Evolutionary conservation across 2,797 vertebrate genomes (phyloP).

Genomic region (Gymnoscopelus microlampas): DNA sequence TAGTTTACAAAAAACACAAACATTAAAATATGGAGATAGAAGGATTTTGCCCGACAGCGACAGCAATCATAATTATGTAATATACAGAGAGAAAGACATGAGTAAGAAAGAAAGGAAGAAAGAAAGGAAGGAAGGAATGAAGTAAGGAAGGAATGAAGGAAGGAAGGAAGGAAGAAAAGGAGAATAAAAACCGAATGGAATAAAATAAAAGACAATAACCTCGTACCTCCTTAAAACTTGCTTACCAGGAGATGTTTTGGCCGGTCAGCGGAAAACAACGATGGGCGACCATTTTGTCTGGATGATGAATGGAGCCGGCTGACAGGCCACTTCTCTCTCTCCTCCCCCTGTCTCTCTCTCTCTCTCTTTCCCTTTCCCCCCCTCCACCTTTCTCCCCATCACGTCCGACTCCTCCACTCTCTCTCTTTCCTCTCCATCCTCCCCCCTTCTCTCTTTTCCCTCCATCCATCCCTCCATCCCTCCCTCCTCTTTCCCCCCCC

Average conservation of each 20-base stretch:
- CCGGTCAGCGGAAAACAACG: conserved; percentile 82
- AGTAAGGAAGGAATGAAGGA: conserved; percentile 2
- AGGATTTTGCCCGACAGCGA: too few species aligned
- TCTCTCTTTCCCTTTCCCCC: conserved; percentile 26
- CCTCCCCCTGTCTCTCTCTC: conserved; percentile 34
- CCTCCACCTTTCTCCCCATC: conserved; percentile 21
- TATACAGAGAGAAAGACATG: neutral
- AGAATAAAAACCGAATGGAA: conserved; percentile 50
- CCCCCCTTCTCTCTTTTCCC: conserved; percentile 45
- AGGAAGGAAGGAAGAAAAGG: conserved; percentile 76
- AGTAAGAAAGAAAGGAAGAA: neutral
- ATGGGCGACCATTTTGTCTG: conserved; percentile 88
- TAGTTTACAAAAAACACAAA: too few species aligned
- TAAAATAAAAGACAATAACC: conserved; percentile 64
- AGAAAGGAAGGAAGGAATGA: conserved; percentile 28
- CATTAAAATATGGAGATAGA: too few species aligned
- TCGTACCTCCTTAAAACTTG: conserved; percentile 83
- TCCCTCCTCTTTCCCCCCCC: conserved; percentile 69
- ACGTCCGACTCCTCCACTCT: neutral
- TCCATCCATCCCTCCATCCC: conserved; percentile 69
- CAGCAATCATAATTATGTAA: conserved; percentile 21
- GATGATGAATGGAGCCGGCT: conserved; percentile 90
- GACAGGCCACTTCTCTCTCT: conserved; percentile 90
- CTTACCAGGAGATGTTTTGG: conserved; percentile 88
- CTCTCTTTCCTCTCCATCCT: neutral